Evolutionary conservation across 2,888 invertebrate genomes (phyloP).

Genomic region (Tetragonula carbonaria): DNA sequence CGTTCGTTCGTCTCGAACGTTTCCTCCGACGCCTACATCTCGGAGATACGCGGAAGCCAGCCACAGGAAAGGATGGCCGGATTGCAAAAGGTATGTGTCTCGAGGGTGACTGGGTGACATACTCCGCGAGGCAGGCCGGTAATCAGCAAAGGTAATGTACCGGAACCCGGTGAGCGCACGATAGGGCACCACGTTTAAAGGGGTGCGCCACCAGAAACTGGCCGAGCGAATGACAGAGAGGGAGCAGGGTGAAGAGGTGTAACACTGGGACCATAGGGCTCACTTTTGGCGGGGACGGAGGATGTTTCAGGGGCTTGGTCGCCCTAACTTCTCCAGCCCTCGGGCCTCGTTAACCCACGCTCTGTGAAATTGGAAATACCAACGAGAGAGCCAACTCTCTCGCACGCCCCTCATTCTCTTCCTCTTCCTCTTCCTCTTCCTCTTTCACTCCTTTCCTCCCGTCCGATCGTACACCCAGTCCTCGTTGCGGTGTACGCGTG

Average conservation of each 20-base stretch:
- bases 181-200: conserved; percentile 74
- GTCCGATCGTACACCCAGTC: background rate
- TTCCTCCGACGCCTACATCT: conserved; percentile 48
- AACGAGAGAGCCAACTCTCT: conserved; percentile 62
- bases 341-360: conserved; percentile 84
- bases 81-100: conserved; percentile 77
- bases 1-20: conserved; percentile 45
- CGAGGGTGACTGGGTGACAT: conserved; percentile 81
- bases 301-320: conserved; percentile 62
- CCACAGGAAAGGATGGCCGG: conserved; percentile 55
- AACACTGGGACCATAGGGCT: conserved; percentile 56
- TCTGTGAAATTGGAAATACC: conserved; percentile 84
- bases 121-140: conserved; percentile 80
- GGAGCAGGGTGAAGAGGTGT: conserved; percentile 39
- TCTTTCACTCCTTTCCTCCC: conserved; percentile 29
- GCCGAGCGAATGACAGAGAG: background rate
- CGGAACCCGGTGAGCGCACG: conserved; percentile 76
- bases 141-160: conserved; percentile 84
- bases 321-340: conserved; percentile 76
- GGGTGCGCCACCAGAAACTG: conserved; percentile 52
- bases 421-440: background rate
- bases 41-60: conserved; percentile 26
- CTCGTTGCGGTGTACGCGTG: conserved; percentile 51
- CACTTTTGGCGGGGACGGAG: conserved; percentile 58
- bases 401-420: conserved; percentile 34